Evolutionary conservation across 2,888 invertebrate species (phyloP).

Genomic region (Cordylochernes scorpioides): DNA sequence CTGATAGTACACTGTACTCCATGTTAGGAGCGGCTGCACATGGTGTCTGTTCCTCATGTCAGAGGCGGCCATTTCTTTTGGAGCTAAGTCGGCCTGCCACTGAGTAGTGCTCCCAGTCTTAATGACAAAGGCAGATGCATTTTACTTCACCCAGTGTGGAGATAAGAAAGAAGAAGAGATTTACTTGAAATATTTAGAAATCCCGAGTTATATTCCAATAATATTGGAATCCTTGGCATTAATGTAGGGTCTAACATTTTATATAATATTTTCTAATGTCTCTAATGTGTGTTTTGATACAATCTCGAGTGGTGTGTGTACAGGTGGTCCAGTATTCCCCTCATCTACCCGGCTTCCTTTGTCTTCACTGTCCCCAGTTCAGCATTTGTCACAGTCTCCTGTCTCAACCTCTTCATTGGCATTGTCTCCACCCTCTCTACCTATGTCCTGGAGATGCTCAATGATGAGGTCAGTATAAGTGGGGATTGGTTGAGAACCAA

Average conservation of each 20-base stretch:
- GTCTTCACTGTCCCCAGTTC: conserved; percentile 26
- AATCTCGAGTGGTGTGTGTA: conserved; percentile 1
- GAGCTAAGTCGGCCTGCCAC: no score
- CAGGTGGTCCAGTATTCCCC: conserved; percentile 24
- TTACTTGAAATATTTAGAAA: not conserved
- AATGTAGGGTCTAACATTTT: not conserved
- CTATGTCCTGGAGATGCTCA: conserved; percentile 40
- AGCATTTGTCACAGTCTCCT: conserved; percentile 26
- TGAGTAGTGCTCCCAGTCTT: no score
- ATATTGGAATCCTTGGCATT: not conserved
- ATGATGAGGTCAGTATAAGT: conserved; percentile 20
- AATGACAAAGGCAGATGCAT: no score
- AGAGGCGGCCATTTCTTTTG: no score
- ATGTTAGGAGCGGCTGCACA: no score
- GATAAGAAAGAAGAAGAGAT: no score
- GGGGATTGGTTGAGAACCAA: no score
- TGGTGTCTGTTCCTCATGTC: no score
- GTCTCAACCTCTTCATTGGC: conserved; percentile 22
- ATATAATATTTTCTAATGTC: no score
- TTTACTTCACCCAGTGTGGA: no score
- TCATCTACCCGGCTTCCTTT: conserved; percentile 27
- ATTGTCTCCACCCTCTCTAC: conserved; percentile 34
- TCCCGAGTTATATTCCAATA: not conserved
- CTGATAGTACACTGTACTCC: no score
- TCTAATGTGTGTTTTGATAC: not conserved